A percentile compares a stretch with the other conserved stretches of the same genome.
Evolutionary conservation across 2,888 invertebrate genomes (phyloP).

Genomic region (Oegoconia quadripuncta): DNA sequence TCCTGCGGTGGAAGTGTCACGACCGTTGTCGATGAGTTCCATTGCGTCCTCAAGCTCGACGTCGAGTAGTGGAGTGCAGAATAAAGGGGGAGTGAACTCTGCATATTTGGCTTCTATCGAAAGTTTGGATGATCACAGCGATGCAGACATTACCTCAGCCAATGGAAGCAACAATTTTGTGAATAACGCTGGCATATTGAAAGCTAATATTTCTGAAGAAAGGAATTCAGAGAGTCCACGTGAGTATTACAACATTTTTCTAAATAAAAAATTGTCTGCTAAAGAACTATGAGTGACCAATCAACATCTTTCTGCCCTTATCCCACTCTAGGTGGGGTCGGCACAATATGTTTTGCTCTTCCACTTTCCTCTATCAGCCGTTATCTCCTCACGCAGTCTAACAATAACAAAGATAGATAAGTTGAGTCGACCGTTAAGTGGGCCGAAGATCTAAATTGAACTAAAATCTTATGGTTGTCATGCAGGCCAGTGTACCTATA

Average conservation of each 20-base stretch:
- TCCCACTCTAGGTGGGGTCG: too few species aligned
- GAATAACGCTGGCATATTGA: conserved; percentile 58
- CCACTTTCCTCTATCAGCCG: too few species aligned
- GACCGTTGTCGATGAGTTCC: conserved; percentile 88
- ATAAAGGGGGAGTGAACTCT: conserved; percentile 82
- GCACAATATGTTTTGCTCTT: too few species aligned
- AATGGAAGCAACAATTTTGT: conserved; percentile 69
- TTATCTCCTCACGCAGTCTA: too few species aligned
- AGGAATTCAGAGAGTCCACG: conserved; percentile 48
- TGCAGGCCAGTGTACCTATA: too few species aligned
- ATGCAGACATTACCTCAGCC: conserved; percentile 79
- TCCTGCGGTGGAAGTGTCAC: conserved; percentile 75
- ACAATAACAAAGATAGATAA: too few species aligned
- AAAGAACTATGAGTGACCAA: too few species aligned
- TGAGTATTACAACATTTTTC: conserved; percentile 34
- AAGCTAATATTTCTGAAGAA: conserved; percentile 51
- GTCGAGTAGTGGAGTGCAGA: conserved; percentile 80
- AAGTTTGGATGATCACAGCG: conserved; percentile 90
- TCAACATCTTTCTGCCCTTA: too few species aligned
- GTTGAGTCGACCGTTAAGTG: too few species aligned
- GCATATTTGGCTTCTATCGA: conserved; percentile 93
- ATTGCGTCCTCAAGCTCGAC: conserved; percentile 86
- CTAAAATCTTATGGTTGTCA: too few species aligned
- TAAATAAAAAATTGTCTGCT: too few species aligned
- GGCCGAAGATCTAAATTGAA: too few species aligned